Evolutionary conservation across 2,113 vertebrate species (phyloP).

Genomic region (Empidonax alnorum): DNA sequence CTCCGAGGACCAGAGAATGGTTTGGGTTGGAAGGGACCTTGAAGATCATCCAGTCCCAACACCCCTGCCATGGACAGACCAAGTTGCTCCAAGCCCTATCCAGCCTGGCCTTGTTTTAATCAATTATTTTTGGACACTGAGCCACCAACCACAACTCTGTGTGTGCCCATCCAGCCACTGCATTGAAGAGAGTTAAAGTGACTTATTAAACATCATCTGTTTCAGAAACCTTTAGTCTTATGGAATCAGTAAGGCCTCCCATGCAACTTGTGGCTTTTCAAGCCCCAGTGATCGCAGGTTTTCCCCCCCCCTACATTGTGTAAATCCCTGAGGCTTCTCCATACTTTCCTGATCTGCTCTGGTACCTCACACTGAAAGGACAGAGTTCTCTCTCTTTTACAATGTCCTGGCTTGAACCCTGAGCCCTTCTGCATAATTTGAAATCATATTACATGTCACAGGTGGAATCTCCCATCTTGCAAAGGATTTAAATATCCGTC

Average conservation of each 20-base stretch:
- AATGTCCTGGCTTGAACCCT: neutral
- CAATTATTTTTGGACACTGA: neutral
- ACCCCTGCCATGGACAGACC: neutral
- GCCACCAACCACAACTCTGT: fast-evolving
- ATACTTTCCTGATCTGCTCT: neutral
- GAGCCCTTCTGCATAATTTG: neutral
- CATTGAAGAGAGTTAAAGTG: neutral
- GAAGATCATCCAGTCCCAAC: neutral
- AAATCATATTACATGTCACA: neutral
- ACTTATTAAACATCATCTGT: neutral
- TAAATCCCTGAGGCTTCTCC: neutral
- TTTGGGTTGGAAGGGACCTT: neutral
- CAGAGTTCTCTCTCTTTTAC: neutral
- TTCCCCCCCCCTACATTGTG: neutral
- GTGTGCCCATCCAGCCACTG: neutral
- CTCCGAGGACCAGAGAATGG: neutral
- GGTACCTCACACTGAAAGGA: neutral
- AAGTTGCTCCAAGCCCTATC: neutral
- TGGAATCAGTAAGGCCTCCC: neutral
- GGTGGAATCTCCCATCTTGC: neutral
- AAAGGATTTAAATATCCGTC: neutral
- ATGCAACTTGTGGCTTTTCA: neutral
- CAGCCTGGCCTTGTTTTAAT: neutral
- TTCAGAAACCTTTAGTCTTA: neutral
- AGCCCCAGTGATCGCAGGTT: neutral